Conservation (phyloP, 2,113 vertebrate genomes). For the Mustela nigripes region DNA sequence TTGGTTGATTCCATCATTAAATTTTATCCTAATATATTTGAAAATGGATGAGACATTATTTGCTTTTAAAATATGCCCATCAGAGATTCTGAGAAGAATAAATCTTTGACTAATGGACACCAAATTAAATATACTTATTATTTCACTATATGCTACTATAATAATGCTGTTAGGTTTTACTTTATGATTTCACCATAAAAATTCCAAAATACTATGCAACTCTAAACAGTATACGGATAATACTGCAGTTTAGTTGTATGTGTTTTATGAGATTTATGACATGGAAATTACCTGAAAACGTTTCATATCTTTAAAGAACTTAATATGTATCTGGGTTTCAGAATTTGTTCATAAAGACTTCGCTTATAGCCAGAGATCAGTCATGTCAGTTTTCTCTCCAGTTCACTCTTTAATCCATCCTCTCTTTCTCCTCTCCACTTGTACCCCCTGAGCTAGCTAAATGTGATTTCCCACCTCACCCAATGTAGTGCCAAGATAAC, state of each 20-base stretch:
- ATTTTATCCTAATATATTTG: slow-evolving; percentile 40
- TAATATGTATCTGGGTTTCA: neutral
- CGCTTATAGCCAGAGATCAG: neutral
- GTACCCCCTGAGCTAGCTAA: neutral
- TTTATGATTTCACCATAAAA: slow-evolving; percentile 44
- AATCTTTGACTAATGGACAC: slow-evolving; percentile 49
- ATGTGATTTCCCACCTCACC: neutral
- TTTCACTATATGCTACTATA: neutral
- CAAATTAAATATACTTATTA: slow-evolving; percentile 37
- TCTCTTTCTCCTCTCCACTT: neutral
- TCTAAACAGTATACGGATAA: slow-evolving; percentile 15
- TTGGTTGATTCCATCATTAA: slow-evolving; percentile 40
- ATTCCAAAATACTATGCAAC: neutral
- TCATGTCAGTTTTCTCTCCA: neutral
- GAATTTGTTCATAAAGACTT: neutral
- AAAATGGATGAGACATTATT: slow-evolving; percentile 51
- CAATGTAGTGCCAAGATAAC: neutral
- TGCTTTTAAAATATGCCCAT: slow-evolving; percentile 62
- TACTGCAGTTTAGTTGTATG: neutral
- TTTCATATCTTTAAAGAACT: neutral
- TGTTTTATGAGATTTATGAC: neutral
- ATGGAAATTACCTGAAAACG: slow-evolving; percentile 13
- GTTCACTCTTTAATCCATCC: neutral
- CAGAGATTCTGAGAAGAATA: slow-evolving; percentile 46
- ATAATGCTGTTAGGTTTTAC: slow-evolving; percentile 23